These are phyloP conservation scores for Orthosia gracilis DNA, from an alignment of 2,888 invertebrate genomes.

Conservation along the genomic window DNA sequence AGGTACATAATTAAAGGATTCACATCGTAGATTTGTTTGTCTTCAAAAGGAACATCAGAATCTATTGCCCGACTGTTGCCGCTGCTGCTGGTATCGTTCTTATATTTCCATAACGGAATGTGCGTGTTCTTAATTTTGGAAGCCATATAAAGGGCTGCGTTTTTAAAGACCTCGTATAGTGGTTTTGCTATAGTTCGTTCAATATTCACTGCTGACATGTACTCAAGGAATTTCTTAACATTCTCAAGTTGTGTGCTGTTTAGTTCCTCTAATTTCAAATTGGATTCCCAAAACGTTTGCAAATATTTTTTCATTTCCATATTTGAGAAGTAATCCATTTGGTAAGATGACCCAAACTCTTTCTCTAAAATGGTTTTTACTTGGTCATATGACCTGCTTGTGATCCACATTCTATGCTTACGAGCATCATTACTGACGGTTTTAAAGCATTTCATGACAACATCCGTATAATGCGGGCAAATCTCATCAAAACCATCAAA, in stretches of 20 bases:
- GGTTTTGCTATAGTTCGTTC: background rate
- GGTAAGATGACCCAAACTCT: slow-evolving; percentile 41
- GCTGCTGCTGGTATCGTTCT: background rate
- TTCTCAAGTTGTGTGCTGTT: slow-evolving; percentile 39
- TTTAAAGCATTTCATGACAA: slow-evolving; percentile 33
- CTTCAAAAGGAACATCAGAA: background rate
- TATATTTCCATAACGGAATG: slow-evolving; percentile 20
- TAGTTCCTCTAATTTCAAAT: slow-evolving; percentile 34
- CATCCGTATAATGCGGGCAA: slow-evolving; percentile 54
- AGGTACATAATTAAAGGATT: slow-evolving; percentile 54
- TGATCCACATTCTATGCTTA: slow-evolving; percentile 50
- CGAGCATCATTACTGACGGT: slow-evolving; percentile 6
- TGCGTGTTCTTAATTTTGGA: background rate
- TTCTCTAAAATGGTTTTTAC: slow-evolving; percentile 34
- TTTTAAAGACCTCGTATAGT: background rate
- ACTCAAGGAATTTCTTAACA: slow-evolving; percentile 18
- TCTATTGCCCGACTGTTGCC: background rate
- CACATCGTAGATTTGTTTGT: background rate
- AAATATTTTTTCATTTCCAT: slow-evolving; percentile 44
- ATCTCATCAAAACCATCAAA: slow-evolving; percentile 67
- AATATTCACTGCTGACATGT: slow-evolving; percentile 4
- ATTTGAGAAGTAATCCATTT: slow-evolving; percentile 33
- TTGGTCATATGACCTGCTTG: slow-evolving; percentile 58
- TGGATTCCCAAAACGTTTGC: slow-evolving; percentile 33
- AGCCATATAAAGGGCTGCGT: background rate